Percentiles rank a stretch among this genome's conserved stretches.
These are phyloP conservation scores for Hippocampus barbouri DNA, from an alignment of 2,113 vertebrate genomes.

Conservation along the genomic window DNA sequence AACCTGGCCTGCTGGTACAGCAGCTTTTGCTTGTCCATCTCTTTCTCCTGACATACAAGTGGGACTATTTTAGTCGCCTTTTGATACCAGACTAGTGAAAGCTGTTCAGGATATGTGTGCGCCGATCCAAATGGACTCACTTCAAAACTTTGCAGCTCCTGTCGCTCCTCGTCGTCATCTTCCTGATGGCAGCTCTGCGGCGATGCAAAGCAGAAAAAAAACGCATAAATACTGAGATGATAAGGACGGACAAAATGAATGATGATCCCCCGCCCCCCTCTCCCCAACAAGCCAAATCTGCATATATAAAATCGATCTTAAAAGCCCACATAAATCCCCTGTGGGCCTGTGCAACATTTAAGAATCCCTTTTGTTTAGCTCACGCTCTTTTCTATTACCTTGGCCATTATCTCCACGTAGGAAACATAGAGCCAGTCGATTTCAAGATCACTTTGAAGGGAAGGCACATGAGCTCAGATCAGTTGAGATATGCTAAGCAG, in stretches of 20 bases:
- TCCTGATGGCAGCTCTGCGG: constrained; percentile 87
- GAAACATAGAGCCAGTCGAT: constrained; percentile 85
- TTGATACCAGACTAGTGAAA: not conserved
- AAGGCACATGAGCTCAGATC: constrained; percentile 6
- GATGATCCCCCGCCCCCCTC: not conserved
- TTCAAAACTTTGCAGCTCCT: constrained; percentile 92
- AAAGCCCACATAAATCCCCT: not conserved
- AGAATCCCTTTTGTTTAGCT: not conserved
- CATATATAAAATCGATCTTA: not conserved
- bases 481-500: not conserved
- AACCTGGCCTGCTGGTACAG: constrained; percentile 91
- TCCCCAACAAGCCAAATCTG: not conserved
- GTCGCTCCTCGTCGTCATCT: constrained; percentile 78
- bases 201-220: not conserved
- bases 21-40: constrained; percentile 94
- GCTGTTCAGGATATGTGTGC: not conserved
- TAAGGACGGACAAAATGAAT: not conserved
- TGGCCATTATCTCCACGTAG: constrained; percentile 90
- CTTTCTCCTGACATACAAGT: constrained; percentile 81
- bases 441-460: constrained; percentile 74
- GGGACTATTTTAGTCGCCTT: not conserved
- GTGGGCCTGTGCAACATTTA: not conserved
- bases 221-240: not conserved
- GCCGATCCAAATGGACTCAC: constrained; percentile 67
- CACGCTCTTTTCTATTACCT: constrained; percentile 71